phyloP scores from a whole-genome alignment of 2,113 vertebrate species.

The Entelurus aequoreus region DNA sequence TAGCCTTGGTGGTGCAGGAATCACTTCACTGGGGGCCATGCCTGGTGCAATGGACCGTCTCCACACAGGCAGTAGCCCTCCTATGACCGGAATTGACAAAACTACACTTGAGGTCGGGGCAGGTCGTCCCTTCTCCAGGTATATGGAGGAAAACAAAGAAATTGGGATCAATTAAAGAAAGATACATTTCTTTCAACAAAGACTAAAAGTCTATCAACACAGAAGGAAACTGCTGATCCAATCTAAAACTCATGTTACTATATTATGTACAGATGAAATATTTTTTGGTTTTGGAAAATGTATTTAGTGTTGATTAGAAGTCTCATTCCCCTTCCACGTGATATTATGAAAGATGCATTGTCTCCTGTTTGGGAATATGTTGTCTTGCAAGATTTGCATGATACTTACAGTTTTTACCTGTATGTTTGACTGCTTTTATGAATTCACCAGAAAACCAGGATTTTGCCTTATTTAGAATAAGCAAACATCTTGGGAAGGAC shows the following conservation, averaged over 20 bases:
- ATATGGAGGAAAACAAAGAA: slow-evolving; percentile 98
- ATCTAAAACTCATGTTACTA: slow-evolving; percentile 72
- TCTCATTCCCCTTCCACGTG: slow-evolving; percentile 71
- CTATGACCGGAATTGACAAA: slow-evolving; percentile 85
- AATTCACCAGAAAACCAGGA: slow-evolving; percentile 64
- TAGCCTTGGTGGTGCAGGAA: slow-evolving; percentile 85
- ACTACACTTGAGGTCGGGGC: slow-evolving; percentile 78
- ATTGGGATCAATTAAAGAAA: slow-evolving; percentile 92
- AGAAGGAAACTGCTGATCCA: slow-evolving; percentile 73
- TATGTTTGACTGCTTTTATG: slow-evolving; percentile 78
- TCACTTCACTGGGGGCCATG: slow-evolving; percentile 83
- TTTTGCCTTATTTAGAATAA: slow-evolving; percentile 68
- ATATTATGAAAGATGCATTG: slow-evolving; percentile 76
- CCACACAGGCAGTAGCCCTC: slow-evolving; percentile 81
- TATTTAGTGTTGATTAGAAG: slow-evolving; percentile 78
- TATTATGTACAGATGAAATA: slow-evolving; percentile 75
- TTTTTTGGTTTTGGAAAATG: slow-evolving; percentile 76
- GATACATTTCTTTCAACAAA: slow-evolving; percentile 45
- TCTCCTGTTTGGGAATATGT: slow-evolving; percentile 82
- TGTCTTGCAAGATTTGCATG: slow-evolving; percentile 84
- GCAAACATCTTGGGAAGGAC: slow-evolving; percentile 60
- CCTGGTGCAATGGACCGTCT: slow-evolving; percentile 86
- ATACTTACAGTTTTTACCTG: slow-evolving; percentile 77
- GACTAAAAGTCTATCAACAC: slow-evolving; percentile 50
- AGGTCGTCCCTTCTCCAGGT: slow-evolving; percentile 89